Conservation (phyloP, 2,888 invertebrate genomes). For the Adelognathus sp. region DNA sequence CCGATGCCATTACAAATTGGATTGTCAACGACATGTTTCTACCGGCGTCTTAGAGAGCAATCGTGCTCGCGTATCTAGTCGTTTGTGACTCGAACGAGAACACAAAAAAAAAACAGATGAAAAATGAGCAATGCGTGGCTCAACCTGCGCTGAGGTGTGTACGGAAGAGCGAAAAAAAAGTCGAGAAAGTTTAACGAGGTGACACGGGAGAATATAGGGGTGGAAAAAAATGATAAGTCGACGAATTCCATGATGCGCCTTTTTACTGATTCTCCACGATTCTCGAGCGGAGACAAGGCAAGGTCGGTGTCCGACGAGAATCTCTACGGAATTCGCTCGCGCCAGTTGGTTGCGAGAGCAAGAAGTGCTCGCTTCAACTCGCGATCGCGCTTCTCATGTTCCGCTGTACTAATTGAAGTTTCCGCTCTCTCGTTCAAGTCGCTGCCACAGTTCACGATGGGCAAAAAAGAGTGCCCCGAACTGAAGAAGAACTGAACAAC, state of each 20-base stretch:
- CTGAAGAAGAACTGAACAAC: slow-evolving; percentile 7
- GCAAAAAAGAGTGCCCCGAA: slow-evolving; percentile 7
- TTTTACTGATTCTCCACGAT: not conserved
- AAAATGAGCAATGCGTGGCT: not conserved
- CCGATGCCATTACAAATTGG: slow-evolving; percentile 73
- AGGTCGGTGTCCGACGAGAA: slow-evolving; percentile 16
- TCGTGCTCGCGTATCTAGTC: not conserved
- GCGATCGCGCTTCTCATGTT: slow-evolving; percentile 18
- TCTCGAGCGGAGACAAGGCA: not conserved
- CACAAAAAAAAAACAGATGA: not conserved
- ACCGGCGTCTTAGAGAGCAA: not conserved
- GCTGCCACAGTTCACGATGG: slow-evolving; percentile 3
- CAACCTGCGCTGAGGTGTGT: not conserved
- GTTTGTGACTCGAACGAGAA: not conserved
- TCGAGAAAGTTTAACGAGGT: not conserved
- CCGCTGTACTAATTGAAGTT: slow-evolving; percentile 46
- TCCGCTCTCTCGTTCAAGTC: slow-evolving; percentile 32
- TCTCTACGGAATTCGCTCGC: slow-evolving; percentile 9
- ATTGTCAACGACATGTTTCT: slow-evolving; percentile 67
- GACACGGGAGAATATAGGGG: not conserved
- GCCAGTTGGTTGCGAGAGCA: not conserved
- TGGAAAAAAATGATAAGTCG: not conserved
- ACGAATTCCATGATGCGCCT: not conserved
- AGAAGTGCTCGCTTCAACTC: slow-evolving; percentile 9
- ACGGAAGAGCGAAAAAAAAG: not conserved